These are phyloP conservation scores for Aphis gossypii DNA, from an alignment of 1,140 invertebrate genomes.

Conservation along the genomic window DNA sequence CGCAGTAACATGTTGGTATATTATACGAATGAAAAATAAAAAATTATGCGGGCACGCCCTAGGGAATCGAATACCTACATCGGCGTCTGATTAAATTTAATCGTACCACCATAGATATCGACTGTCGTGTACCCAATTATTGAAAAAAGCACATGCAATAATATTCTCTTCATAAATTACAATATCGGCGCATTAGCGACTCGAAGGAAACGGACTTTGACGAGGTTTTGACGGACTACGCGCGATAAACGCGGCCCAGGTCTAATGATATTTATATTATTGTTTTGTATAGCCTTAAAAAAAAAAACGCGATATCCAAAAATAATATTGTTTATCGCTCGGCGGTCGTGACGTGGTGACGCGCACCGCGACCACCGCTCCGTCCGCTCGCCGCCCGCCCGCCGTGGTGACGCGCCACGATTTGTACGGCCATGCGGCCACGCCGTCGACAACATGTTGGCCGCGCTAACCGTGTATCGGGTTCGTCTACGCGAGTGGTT, in stretches of 20 bases:
- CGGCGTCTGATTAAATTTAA: too few relatives aligned
- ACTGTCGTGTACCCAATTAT: too few relatives aligned
- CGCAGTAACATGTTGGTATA: too few relatives aligned
- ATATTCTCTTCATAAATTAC: too few relatives aligned
- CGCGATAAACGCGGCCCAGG: not conserved
- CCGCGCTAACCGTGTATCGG: constrained; percentile 38
- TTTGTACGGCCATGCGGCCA: constrained; percentile 42
- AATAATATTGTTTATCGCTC: not conserved
- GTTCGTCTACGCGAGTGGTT: constrained; percentile 32
- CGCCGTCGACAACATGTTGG: constrained; percentile 24
- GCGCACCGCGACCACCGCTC: not conserved
- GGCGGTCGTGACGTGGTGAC: too few relatives aligned
- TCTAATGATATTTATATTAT: not conserved
- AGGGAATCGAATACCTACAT: too few relatives aligned
- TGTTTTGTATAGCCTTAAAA: not conserved
- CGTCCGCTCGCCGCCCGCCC: not conserved
- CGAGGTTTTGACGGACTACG: not conserved
- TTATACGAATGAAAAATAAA: too few relatives aligned
- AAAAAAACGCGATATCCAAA: not conserved
- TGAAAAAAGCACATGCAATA: too few relatives aligned
- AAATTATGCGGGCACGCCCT: too few relatives aligned
- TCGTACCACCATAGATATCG: too few relatives aligned
- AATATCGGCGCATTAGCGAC: not conserved
- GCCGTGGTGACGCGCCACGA: constrained; percentile 31
- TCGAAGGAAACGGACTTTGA: not conserved